Evolutionary conservation across 2,797 vertebrate genomes (phyloP).

Genomic region (Botia kubotai): DNA sequence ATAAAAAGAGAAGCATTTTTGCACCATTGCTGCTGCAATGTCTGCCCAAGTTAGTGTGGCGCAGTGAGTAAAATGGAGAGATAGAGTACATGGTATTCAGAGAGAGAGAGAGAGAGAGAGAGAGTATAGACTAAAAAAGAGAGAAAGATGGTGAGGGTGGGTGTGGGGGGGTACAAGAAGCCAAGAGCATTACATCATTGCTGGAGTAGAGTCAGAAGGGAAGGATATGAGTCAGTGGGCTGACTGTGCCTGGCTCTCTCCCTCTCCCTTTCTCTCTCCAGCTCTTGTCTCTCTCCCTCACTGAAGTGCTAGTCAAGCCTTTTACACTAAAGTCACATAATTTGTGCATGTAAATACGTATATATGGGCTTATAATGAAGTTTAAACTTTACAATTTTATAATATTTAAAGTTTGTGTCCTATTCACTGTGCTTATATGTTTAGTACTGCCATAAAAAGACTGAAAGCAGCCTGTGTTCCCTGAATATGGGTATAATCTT

Average conservation of each 20-base stretch:
- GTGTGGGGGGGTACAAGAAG: constrained; percentile 83
- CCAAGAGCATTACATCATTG: constrained; percentile 99
- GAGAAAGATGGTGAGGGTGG: constrained; percentile 71
- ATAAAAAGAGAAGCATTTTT: constrained; percentile 83
- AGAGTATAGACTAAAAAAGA: constrained; percentile 30
- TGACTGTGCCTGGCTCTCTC: constrained; percentile 86
- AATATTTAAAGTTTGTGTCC: neutral
- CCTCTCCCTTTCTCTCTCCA: constrained; percentile 56
- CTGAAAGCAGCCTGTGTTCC: neutral
- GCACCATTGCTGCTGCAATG: constrained; percentile 79
- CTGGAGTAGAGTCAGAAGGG: constrained; percentile 98
- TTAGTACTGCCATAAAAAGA: no score
- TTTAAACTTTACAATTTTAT: neutral
- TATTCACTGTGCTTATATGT: no score
- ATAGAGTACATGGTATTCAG: no score
- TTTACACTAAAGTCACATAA: constrained; percentile 72
- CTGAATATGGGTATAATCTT: neutral
- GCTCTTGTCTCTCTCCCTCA: constrained; percentile 56
- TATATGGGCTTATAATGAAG: constrained; percentile 49
- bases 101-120: neutral
- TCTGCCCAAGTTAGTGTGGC: constrained; percentile 90
- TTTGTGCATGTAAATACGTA: constrained; percentile 67
- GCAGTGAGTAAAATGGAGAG: constrained; percentile 63
- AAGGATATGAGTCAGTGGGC: constrained; percentile 99
- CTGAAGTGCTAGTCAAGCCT: constrained; percentile 68